Base-by-base conservation (phyloP, 2,888 invertebrate genomes). In the Lasioglossum vierecki region DNA sequence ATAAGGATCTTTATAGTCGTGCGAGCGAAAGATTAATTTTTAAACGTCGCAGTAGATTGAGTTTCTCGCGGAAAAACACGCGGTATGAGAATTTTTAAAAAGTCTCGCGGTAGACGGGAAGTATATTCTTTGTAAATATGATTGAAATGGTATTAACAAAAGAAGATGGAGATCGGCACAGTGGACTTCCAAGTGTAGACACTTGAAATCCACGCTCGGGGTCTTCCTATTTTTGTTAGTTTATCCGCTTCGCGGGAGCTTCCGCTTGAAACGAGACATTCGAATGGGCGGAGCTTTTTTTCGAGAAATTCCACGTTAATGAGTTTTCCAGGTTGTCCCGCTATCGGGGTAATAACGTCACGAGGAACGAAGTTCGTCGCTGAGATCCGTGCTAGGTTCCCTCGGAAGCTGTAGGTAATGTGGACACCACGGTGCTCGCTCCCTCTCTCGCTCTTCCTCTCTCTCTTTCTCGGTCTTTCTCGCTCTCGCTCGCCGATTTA, bases 321-420 rank as follows among this genome's bases (percentile, higher is more conserved):
- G 44, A 72, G 46, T 46, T 44, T 46, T 18, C 18, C 44, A 71
- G 71, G 9, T 13, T 66, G 66, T 35, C 18, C 30, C 46, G 41
- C 46, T 30, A 46, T 72, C 30, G 26, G n/a, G 18, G 46, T 46
- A 46, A 72, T 72, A 72, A 72, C 8, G 72, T 46, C n/a, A 46
- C 46, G 30, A 8, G 30, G 46, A 72, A 72, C 70, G 46, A 68
- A 68, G 46, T 72, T 72, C 44, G 71, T 71, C 71, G 71, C 26
- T 44, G 22, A 44, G 71, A 44, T 30, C 46, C 46, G 46, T 46
- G 41, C 72, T 30, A 72, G 44, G 35, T 66, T 30, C 46, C 18
- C 26, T 15, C 72, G 46, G 76, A 46, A 76, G 44, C 46, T 35
- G 44, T 30, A n/a, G 76, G 30, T 26, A 76, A 76, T 46, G 63